Percentiles rank a stretch among this genome's conserved stretches.
Conservation (phyloP, 2,888 invertebrate species). For the Lycia hirtaria region DNA sequence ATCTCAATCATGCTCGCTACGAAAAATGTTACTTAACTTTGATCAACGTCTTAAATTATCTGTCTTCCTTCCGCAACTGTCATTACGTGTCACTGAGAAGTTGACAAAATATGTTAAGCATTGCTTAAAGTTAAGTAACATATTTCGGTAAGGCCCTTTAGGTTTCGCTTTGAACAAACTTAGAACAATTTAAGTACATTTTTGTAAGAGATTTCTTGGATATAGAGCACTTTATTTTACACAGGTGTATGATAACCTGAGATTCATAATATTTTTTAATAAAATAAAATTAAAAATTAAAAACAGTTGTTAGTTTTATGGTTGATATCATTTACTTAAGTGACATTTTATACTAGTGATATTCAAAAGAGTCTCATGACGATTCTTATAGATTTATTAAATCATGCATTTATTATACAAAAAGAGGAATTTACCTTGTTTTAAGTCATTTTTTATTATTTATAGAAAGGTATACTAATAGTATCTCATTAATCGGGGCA, state of each 20-base stretch:
- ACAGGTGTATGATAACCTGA: not conserved
- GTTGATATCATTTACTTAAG: not conserved
- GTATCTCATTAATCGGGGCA: too few species aligned
- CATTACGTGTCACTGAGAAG: too few species aligned
- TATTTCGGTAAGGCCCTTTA: too few species aligned
- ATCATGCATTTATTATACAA: constrained; percentile 19
- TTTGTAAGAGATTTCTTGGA: not conserved
- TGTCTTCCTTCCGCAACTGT: too few species aligned
- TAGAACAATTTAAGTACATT: constrained; percentile 4
- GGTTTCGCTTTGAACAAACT: constrained; percentile 16
- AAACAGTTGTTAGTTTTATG: not conserved
- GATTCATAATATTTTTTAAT: not conserved
- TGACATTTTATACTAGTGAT: constrained; percentile 10
- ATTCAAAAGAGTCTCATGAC: constrained; percentile 27
- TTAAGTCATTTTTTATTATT: not conserved
- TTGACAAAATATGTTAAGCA: too few species aligned
- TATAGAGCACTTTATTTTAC: not conserved
- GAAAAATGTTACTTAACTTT: too few species aligned
- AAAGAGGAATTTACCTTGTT: constrained; percentile 1
- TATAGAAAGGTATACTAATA: too few species aligned
- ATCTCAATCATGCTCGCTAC: constrained; percentile 34
- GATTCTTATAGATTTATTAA: not conserved
- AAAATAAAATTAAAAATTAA: not conserved
- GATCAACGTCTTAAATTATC: too few species aligned
- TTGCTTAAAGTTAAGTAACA: too few species aligned